These are phyloP conservation scores for Megaustenia siamemsis DNA, from an alignment of 2,888 invertebrate species.

Conservation along the genomic window DNA sequence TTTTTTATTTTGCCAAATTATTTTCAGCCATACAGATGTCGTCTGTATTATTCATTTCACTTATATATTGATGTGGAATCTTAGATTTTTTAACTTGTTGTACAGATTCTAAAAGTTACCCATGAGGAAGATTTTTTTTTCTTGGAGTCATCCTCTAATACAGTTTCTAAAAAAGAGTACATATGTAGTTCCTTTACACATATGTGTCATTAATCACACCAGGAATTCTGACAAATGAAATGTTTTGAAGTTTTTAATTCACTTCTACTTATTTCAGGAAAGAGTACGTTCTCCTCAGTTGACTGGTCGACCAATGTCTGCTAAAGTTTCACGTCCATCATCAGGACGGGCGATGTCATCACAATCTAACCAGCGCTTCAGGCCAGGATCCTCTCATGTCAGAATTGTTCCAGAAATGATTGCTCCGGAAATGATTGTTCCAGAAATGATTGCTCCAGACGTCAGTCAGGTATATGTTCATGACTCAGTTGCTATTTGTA, in stretches of 20 bases:
- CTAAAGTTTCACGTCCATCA: constrained; percentile 33
- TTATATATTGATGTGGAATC: no score
- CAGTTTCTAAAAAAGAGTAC: no score
- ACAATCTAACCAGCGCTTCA: constrained; percentile 11
- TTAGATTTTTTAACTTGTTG: no score
- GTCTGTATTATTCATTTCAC: no score
- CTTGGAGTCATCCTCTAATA: no score
- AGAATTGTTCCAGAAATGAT: not conserved
- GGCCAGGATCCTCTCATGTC: constrained; percentile 16
- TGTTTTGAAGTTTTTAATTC: not conserved
- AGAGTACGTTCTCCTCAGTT: constrained; percentile 30
- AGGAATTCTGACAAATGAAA: not conserved
- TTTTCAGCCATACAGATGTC: no score
- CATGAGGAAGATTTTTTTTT: no score
- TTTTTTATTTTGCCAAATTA: no score
- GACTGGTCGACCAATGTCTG: constrained; percentile 31
- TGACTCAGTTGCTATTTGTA: no score
- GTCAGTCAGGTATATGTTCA: constrained; percentile 38
- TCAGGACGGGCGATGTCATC: constrained; percentile 37
- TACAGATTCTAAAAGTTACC: no score
- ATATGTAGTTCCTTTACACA: no score
- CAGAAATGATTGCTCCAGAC: constrained; percentile 9
- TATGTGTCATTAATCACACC: not conserved
- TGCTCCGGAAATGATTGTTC: no score
- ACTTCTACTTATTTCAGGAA: not conserved